A percentile compares a stretch with the other conserved stretches of the same genome.
These are phyloP conservation scores for Xenopus borealis DNA, from an alignment of 2,113 vertebrate species.

Conservation along the genomic window DNA sequence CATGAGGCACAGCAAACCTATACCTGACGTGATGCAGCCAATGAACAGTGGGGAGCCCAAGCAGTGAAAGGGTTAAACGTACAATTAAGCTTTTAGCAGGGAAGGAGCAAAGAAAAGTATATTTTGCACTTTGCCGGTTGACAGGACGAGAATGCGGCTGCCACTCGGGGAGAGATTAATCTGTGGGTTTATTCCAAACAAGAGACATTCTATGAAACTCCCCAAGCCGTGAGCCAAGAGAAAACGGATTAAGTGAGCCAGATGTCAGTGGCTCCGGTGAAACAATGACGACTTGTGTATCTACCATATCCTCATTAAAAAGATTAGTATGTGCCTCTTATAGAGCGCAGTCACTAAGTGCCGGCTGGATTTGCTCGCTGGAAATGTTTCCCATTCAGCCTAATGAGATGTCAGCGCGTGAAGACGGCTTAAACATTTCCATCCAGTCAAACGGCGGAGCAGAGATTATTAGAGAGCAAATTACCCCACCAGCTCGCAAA, in stretches of 20 bases:
- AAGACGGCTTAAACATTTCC: constrained; percentile 11
- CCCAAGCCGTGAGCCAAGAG: constrained; percentile 1
- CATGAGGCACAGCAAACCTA: too few species aligned
- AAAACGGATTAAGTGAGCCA: constrained; percentile 14
- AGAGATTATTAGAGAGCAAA: constrained; percentile 26
- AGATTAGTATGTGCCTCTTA: constrained; percentile 7
- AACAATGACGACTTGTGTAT: constrained; percentile 9
- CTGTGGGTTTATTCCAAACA: neutral
- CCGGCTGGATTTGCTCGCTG: neutral
- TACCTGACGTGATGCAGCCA: too few species aligned
- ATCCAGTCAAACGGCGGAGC: constrained; percentile 7
- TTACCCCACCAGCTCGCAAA: constrained; percentile 11
- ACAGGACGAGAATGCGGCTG: constrained; percentile 8
- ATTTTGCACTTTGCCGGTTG: neutral
- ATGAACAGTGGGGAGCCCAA: too few species aligned
- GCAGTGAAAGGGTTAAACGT: too few species aligned
- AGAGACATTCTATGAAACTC: neutral
- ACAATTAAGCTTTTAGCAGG: too few species aligned
- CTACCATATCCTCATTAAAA: constrained; percentile 11
- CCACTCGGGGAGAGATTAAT: constrained; percentile 1
- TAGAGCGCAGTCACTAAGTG: neutral
- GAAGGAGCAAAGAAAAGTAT: too few species aligned
- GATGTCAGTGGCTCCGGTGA: constrained; percentile 7
- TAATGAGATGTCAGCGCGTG: constrained; percentile 38
- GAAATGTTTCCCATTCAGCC: neutral